phyloP scores from a whole-genome alignment of 2,113 vertebrate species.

The Ursus arctos region DNA sequence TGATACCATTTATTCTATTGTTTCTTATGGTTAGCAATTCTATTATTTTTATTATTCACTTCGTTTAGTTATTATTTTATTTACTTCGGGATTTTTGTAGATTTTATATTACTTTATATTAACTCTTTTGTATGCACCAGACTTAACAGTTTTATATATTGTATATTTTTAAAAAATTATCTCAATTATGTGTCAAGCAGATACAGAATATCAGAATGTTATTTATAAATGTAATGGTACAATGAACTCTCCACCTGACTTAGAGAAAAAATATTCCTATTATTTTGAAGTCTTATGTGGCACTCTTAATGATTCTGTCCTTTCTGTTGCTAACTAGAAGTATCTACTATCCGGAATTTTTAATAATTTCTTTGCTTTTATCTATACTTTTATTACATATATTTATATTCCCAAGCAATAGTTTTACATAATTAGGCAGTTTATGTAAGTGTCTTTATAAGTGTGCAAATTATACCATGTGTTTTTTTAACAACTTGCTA shows the following conservation, averaged over 20 bases:
- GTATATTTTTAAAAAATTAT: neutral
- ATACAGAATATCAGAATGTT: neutral
- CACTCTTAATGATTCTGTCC: neutral
- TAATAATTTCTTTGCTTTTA: neutral
- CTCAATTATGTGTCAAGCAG: neutral
- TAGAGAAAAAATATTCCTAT: neutral
- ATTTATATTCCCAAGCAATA: neutral
- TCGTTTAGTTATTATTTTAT: conserved; percentile 9
- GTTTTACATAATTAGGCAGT: neutral
- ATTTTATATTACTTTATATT: neutral
- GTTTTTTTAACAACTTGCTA: neutral
- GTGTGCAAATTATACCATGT: neutral
- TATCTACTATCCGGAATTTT: neutral
- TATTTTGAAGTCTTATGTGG: neutral
- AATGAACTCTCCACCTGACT: neutral
- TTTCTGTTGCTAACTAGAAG: neutral
- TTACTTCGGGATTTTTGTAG: neutral
- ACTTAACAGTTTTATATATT: neutral
- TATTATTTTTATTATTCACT: neutral
- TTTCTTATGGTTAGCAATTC: neutral
- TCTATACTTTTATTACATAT: neutral
- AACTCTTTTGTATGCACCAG: neutral
- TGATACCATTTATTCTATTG: neutral
- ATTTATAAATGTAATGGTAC: neutral
- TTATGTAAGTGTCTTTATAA: neutral